Conservation (phyloP, 2,113 vertebrate genomes). For the Sorex fumeus region DNA sequence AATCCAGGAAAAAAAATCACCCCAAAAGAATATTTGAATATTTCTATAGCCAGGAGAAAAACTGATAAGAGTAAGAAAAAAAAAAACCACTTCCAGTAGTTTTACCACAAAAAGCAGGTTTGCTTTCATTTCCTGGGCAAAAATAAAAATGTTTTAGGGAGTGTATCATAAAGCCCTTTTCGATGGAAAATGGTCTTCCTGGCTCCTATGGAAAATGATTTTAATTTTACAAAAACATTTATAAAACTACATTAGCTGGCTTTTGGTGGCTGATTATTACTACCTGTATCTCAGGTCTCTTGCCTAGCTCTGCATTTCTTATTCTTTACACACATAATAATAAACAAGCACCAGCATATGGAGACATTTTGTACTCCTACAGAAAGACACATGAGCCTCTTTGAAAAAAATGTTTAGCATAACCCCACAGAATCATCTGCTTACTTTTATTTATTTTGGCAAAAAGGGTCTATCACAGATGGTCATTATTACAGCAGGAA, state of each 20-base stretch:
- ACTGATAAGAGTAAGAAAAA: not conserved
- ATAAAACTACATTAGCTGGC: not conserved
- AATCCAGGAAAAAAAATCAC: not conserved
- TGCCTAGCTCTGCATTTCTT: not conserved
- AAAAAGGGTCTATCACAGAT: constrained; percentile 80
- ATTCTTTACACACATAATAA: not conserved
- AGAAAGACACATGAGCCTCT: constrained; percentile 82
- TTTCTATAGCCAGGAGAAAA: constrained; percentile 7
- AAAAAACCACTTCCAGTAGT: constrained; percentile 14
- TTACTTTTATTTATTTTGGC: constrained; percentile 87
- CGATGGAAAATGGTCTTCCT: not conserved
- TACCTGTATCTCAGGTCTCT: not conserved
- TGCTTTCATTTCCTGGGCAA: constrained; percentile 31
- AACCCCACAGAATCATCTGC: constrained; percentile 82
- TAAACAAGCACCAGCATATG: constrained; percentile 57
- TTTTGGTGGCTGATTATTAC: not conserved
- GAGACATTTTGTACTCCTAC: constrained; percentile 74
- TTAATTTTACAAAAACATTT: constrained; percentile 26
- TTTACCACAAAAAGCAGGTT: not conserved
- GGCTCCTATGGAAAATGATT: not conserved
- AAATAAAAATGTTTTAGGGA: constrained; percentile 3
- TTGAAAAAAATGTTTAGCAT: constrained; percentile 83
- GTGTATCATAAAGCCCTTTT: not conserved
- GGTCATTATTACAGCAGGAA: constrained; percentile 85
- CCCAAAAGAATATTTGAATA: not conserved